Evolutionary conservation across 1,140 invertebrate genomes (phyloP), one percentile per base, ranked within the genome.

Genomic region (Liolophura sinensis): DNA sequence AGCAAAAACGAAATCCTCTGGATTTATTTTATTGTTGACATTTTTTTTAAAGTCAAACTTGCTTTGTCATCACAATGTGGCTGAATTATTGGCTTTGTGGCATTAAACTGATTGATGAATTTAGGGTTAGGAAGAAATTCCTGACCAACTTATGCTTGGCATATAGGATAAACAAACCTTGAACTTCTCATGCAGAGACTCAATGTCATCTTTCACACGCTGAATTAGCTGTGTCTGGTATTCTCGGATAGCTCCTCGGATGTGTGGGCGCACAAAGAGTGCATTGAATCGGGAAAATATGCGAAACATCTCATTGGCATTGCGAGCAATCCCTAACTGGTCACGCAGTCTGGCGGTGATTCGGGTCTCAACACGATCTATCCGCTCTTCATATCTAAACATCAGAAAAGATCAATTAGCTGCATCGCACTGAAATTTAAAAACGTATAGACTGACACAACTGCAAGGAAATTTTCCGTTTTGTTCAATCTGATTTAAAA

Each of bases 141-240:
- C 31, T 40, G 31, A 40, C 31, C 9, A 5, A 40, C 9, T 40
- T 9, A 40, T 40, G 31, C 9, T 40, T 40, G 9, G 9, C 9
- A 40, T 40, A 40, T 40, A 40, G 9, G 3, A n/a, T 60, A 18
- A 50, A 66, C 63, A 67, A 82, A 94, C 94, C 89, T 98, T 98
- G 78, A 99, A 99, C 83, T 98, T 98, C 81, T 98, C 96, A 85
- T 99, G 97, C 11, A 99, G 85, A 1, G 93, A 90, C 83, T 98
- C 96, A 78, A 99, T 99, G 79, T 99, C 98, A 81, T 98, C 97
- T 83, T 99, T 99, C 12, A 99, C 97, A 68, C 96, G 89, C 82
- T 99, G 96, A 80, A 99, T 99, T 40, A 99, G 88, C 83, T 99
- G 96, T 0, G 97, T 98, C 86, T 99, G 98, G 85, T 99, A 99